A percentile compares a stretch with the other conserved stretches of the same genome.
These are phyloP conservation scores for Grammomys dolichurus DNA, from an alignment of 2,113 vertebrate species.

Conservation along the genomic window DNA sequence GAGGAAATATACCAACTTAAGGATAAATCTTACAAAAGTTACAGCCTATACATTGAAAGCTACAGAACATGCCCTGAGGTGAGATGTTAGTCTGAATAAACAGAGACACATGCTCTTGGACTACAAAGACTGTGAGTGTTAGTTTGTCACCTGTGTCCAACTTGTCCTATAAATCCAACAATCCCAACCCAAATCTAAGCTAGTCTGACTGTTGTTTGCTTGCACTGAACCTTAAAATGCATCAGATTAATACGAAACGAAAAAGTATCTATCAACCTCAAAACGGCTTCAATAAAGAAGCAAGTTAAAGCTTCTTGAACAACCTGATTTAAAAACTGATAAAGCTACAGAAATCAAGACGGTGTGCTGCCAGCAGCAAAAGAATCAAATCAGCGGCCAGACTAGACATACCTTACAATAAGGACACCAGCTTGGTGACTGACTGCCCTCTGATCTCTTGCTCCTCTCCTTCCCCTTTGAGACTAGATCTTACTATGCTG, in stretches of 20 bases:
- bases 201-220: background rate
- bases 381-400: background rate
- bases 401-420: background rate
- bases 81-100: background rate
- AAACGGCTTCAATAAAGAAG: background rate
- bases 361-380: background rate
- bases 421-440: background rate
- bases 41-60: background rate
- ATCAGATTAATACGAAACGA: background rate
- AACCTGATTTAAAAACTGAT: background rate
- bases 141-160: background rate
- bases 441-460: background rate
- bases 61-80: background rate
- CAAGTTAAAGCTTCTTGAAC: background rate
- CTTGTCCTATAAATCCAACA: background rate
- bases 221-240: background rate
- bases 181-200: background rate
- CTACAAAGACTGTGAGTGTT: background rate
- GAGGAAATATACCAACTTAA: constrained; percentile 9
- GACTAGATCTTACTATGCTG: background rate
- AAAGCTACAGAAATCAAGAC: background rate
- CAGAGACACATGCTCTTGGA: background rate
- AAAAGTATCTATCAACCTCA: background rate
- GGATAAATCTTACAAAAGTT: background rate
- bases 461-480: background rate